Evolutionary conservation across 2,888 invertebrate genomes (phyloP).

Genomic region (Himalopsyche anomala): DNA sequence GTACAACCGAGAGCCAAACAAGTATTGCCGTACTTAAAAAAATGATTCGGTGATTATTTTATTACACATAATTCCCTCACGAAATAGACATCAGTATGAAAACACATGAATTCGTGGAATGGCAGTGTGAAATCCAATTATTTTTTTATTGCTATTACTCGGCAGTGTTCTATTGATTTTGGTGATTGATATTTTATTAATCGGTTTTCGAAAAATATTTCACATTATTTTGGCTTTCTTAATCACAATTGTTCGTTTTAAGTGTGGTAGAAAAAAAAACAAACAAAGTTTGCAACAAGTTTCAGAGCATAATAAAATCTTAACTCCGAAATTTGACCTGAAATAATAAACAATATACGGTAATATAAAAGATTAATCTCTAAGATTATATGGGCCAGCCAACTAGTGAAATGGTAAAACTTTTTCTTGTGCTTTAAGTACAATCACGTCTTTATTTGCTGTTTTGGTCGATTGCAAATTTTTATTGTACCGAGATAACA

Average conservation of each 20-base stretch:
- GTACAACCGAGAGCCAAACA: not conserved
- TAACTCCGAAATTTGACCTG: too few relatives aligned
- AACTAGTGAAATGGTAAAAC: too few relatives aligned
- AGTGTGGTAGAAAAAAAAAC: too few relatives aligned
- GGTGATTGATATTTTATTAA: not conserved
- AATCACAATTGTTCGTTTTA: not conserved
- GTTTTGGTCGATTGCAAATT: too few relatives aligned
- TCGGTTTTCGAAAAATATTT: not conserved
- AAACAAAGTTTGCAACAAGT: too few relatives aligned
- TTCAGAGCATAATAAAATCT: too few relatives aligned
- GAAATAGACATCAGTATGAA: conserved; percentile 15
- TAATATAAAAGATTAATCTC: too few relatives aligned
- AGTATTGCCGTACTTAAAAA: conserved; percentile 7
- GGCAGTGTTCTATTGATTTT: conserved; percentile 4
- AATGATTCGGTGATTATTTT: conserved; percentile 35
- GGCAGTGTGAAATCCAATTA: conserved; percentile 36
- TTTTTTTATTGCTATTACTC: not conserved
- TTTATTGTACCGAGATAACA: too few relatives aligned
- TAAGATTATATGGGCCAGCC: too few relatives aligned
- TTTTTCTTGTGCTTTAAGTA: too few relatives aligned
- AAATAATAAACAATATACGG: too few relatives aligned
- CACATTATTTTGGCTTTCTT: not conserved
- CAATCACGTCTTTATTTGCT: too few relatives aligned
- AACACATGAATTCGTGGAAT: not conserved
- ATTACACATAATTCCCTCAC: conserved; percentile 31